A percentile compares a stretch with the other conserved stretches of the same genome.
These are phyloP conservation scores for Urocyon cinereoargenteus DNA, from an alignment of 2,797 vertebrate genomes.

Conservation along the genomic window DNA sequence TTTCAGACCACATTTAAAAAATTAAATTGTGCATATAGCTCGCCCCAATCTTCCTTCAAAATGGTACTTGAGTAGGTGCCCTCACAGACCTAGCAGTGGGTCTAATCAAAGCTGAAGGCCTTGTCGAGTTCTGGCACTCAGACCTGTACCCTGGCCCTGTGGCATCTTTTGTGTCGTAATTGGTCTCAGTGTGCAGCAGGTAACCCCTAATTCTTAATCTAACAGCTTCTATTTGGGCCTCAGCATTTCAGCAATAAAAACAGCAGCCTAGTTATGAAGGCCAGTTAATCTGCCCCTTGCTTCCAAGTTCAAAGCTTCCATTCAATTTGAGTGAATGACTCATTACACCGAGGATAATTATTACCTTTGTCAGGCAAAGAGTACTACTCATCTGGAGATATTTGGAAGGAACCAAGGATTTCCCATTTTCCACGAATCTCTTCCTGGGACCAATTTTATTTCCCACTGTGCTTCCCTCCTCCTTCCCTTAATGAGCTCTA, in stretches of 20 bases:
- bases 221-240: constrained; percentile 62
- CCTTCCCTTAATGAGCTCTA: constrained; percentile 7
- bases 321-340: constrained; percentile 66
- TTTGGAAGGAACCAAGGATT: constrained; percentile 64
- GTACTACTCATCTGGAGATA: constrained; percentile 61
- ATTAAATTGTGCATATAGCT: constrained; percentile 10
- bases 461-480: not conserved
- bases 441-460: constrained; percentile 38
- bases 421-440: constrained; percentile 61
- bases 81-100: not conserved
- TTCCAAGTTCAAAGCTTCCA: constrained; percentile 70
- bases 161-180: constrained; percentile 54
- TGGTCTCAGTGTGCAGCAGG: constrained; percentile 50
- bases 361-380: constrained; percentile 59
- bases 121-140: constrained; percentile 56
- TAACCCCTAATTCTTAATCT: constrained; percentile 64
- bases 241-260: constrained; percentile 65
- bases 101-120: constrained; percentile 54
- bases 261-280: constrained; percentile 59
- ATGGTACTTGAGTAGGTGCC: not conserved
- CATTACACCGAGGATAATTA: constrained; percentile 63
- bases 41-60: not conserved
- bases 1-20: constrained; percentile 42
- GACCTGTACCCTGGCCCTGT: constrained; percentile 33
- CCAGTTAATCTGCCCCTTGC: constrained; percentile 50